A percentile compares a stretch with the other conserved stretches of the same genome.
These are phyloP conservation scores for Harpagifer antarcticus DNA, from an alignment of 2,797 vertebrate species.

Conservation along the genomic window DNA sequence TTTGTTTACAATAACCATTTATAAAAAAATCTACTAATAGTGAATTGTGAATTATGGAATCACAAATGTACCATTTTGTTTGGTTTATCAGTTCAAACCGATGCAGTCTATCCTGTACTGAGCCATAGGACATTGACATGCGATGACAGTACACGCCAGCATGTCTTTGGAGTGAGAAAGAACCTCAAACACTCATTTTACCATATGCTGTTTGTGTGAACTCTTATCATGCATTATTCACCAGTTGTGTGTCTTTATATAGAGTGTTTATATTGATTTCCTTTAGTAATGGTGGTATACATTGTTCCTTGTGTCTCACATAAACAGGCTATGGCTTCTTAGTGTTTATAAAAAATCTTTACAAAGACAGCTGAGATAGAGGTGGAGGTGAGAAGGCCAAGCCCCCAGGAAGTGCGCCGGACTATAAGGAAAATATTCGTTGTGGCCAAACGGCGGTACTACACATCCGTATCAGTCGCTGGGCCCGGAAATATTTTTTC, in stretches of 20 bases:
- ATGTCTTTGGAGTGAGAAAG: neutral
- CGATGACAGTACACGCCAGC: conserved; percentile 1
- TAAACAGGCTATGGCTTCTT: conserved; percentile 1
- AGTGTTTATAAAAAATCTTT: neutral
- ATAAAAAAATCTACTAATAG: neutral
- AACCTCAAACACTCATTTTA: neutral
- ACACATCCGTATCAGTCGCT: too few relatives aligned
- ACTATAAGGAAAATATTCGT: too few relatives aligned
- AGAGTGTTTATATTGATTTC: conserved; percentile 8
- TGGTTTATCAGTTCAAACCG: neutral
- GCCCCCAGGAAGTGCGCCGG: too few relatives aligned
- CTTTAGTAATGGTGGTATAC: neutral
- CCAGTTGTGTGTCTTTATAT: neutral
- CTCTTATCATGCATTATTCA: neutral
- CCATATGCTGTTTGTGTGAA: neutral
- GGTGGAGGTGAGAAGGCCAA: conserved; percentile 3
- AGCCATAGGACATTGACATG: neutral
- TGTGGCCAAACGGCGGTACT: too few relatives aligned
- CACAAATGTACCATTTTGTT: neutral
- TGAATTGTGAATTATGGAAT: neutral
- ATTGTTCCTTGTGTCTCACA: neutral
- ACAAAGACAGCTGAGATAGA: conserved; percentile 7
- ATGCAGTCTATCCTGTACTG: neutral
- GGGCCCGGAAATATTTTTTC: too few relatives aligned
- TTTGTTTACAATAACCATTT: neutral